Evolutionary conservation across 2,797 vertebrate species (phyloP).

Genomic region (Arrhamphus sclerolepis): DNA sequence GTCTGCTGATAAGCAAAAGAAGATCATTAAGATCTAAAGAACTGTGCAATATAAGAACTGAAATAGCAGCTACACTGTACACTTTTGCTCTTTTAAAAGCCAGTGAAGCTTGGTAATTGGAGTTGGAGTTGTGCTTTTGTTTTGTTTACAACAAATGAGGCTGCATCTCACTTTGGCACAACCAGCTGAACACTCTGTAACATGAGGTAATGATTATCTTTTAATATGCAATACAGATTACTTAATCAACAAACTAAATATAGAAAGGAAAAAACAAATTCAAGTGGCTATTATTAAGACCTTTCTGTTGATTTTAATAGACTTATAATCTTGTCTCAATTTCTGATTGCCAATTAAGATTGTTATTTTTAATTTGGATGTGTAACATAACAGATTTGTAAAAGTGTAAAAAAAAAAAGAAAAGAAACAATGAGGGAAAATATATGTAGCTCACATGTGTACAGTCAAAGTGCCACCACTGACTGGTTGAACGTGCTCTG

Average conservation of each 20-base stretch:
- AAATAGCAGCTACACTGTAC: too few species aligned
- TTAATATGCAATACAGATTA: constrained; percentile 43
- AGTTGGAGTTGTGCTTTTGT: too few species aligned
- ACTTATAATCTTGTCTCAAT: constrained; percentile 4
- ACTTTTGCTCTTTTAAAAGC: too few species aligned
- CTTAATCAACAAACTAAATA: constrained; percentile 31
- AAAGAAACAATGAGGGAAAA: constrained; percentile 11
- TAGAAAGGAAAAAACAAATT: too few species aligned
- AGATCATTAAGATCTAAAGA: too few species aligned
- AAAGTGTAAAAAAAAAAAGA: constrained; percentile 43
- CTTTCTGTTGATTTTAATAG: too few species aligned
- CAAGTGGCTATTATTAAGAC: too few species aligned
- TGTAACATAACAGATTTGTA: constrained; percentile 28
- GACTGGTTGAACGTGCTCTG: constrained; percentile 40
- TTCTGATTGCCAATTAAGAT: constrained; percentile 33
- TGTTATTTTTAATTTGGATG: constrained; percentile 33
- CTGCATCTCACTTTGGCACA: too few species aligned
- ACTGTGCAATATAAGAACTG: too few species aligned
- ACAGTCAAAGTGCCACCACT: constrained; percentile 41
- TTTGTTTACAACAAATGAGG: too few species aligned
- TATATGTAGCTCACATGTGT: constrained; percentile 57
- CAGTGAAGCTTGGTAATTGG: too few species aligned
- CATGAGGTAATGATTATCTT: constrained; percentile 39
- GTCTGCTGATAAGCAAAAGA: too few species aligned
- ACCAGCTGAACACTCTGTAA: constrained; percentile 17